Base-by-base conservation (phyloP, 2,113 vertebrate genomes). In the Trogon melanurus region DNA sequence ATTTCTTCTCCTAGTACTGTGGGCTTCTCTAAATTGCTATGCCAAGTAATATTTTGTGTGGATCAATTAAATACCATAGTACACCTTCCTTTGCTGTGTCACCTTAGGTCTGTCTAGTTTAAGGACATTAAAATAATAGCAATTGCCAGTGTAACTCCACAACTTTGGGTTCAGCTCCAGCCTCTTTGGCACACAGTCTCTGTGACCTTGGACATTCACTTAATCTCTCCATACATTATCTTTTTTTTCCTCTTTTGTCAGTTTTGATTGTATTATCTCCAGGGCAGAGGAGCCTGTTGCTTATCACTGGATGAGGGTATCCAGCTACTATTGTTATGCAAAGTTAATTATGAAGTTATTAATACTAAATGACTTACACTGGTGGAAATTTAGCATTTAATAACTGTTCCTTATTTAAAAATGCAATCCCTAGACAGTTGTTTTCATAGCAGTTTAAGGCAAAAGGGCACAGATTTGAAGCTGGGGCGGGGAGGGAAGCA, bases 311-410 rank as follows among this genome's bases (percentile, higher is more conserved):
- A 45, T 50, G 61, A 90, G 26, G 45, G 32, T 91, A 94, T 85
- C 67, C n/a, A 32, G 64, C 64, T 80, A 62, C 45, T 65, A 85
- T 94, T 95, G 67, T 88, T 51, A 94, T 81, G 90, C 67, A 81
- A 93, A 95, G 34, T 90, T 88, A 96, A 95, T 96, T 80, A 93
- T 23, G 34, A 83, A 89, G 79, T 72, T 89, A 88, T 88, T 94
- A 93, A 95, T 74, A 67, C 47, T 67, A 92, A 83, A 90, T 50
- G 2, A 80, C 44, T 89, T 88, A 51, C 11, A 17, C 23, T 61
- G 30, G 38, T 89, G 50, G 84, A 91, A 92, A 79, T 87, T 32
- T 57, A 88, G 61, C 21, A 85, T 88, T 91, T 86, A 86, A 56
- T 83, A 64, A 54, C 48, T 50, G 3, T 62, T 86, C 16, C 5